Base-by-base conservation (phyloP, 2,797 vertebrate species). In the Eulemur rubriventer region DNA sequence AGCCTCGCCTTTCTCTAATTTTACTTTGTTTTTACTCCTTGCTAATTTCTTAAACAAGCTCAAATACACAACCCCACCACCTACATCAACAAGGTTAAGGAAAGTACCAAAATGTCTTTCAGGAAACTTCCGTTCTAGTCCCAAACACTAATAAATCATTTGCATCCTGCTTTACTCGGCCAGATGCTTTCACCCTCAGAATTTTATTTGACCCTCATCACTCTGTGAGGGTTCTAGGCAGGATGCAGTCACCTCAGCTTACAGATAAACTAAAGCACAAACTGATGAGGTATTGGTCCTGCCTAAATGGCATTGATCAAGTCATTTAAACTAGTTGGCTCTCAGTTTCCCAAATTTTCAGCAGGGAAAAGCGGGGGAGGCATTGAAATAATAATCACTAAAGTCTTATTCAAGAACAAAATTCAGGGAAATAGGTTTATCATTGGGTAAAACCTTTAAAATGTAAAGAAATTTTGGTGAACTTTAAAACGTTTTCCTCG, bases 31-130 rank as follows among this genome's bases (percentile, higher is more conserved):
- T 73, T 43, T 18, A 87, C 5, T 61, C 43, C 16, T 90, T 85
- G 10, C 35, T 81, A 69, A 30, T 92, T 95, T 33, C 52, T 72
- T 52, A 72, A 95, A 57, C 67, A 61, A 43, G n/a, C 35, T 89
- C 78, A 81, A 70, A 89, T 28, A 46, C 30, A 57, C 30, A 92
- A 96, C 43, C 26, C 20, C 41, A 84, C 6, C 43, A 89, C 52
- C 30, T 76, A 59, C 33, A 78, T 73, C 57, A 94, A 52, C 11
- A 48, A 20, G 6, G 13, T 61, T 81, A 87, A 97, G 35, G 67
- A 94, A 96, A 91, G 84, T 87, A 96, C 67, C 80, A 72, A 78
- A 91, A 76, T 89, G 28, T 50, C 61, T 94, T 76, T 79, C 41
- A 20, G 48, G n/a, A 91, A 91, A 90, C 61, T 85, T 86, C 48